phyloP scores from a whole-genome alignment of 2,113 vertebrate genomes.

The Microcebus tavaratra region DNA sequence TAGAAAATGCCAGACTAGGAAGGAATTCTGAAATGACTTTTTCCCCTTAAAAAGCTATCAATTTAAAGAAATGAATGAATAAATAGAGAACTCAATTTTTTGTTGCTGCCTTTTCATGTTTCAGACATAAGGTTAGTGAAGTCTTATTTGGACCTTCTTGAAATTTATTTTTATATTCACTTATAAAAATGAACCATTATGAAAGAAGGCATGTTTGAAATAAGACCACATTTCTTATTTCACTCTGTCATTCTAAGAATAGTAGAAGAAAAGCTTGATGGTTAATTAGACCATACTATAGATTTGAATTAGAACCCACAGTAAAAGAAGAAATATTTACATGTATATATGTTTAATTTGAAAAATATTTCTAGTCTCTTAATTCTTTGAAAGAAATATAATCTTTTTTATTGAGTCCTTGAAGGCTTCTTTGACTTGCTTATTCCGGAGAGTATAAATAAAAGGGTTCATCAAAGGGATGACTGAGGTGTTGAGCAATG shows the following conservation, averaged over 20 bases:
- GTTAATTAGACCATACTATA: no score
- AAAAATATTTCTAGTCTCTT: neutral
- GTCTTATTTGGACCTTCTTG: no score
- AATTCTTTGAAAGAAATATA: slow-evolving; percentile 31
- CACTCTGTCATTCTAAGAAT: no score
- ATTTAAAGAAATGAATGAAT: neutral
- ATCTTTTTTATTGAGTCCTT: neutral
- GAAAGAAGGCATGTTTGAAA: no score
- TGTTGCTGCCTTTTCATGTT: neutral
- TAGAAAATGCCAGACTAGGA: neutral
- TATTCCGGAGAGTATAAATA: slow-evolving; percentile 43
- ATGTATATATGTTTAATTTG: neutral
- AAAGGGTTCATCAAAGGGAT: slow-evolving; percentile 48
- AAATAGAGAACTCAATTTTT: neutral
- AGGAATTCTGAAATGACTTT: neutral
- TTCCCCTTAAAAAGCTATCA: neutral
- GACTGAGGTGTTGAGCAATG: slow-evolving; percentile 46
- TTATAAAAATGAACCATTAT: no score
- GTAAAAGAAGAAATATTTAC: neutral
- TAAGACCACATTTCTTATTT: no score
- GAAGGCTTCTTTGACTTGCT: slow-evolving; percentile 44
- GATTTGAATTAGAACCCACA: neutral
- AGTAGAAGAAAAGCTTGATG: no score
- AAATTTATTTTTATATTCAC: no score
- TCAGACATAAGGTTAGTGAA: no score